Evolutionary conservation across 2,888 invertebrate genomes (phyloP), one percentile per base, ranked within the genome.

Genomic region (Xiphydria camelus): DNA sequence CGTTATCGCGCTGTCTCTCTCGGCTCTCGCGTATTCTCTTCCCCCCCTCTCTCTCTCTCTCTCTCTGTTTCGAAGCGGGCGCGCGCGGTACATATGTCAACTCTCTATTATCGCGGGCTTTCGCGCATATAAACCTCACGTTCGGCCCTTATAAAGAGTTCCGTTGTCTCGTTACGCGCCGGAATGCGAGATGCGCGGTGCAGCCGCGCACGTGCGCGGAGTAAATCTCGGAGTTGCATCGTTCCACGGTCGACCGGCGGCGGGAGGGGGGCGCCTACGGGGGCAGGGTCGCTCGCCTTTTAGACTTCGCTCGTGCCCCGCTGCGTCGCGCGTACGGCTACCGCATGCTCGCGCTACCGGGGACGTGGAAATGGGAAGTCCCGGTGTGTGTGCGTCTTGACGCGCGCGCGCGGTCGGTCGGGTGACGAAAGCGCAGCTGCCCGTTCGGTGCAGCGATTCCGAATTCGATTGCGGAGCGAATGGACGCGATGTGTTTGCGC

Each of bases 121-220:
- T 35, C 12, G 43, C n/a, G n/a, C 34, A 43, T 23, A 37, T 43
- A 43, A 43, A 43, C 48, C 52, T 45, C 43, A 39, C 45, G 44
- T 49, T 53, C 48, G 52, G 56, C 47, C 66, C 66, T 65, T 66
- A 63, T 62, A 69, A 69, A 68, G 66, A 62, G 60, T 62, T 57
- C 59, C 58, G 66, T 69, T 67, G 66, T 68, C 66, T 68, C 63
- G 66, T 68, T 69, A 67, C 63, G 64, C 59, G n/a, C n/a, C n/a
- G 62, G 58, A 57, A 63, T 61, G 51, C 49, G 57, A 55, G 58
- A 56, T 52, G 51, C 47, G 48, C 5, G 10, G 19, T 14, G 15
- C 17, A 6, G 15, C 35, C 47, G 59, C 57, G 63, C 65, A 68
- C 66, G 66, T 66, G 66, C 55, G 62, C 59, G 52, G 51, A 60